Evolutionary conservation across 2,113 vertebrate genomes (phyloP).

Genomic region (Tricholaema leucomelas): DNA sequence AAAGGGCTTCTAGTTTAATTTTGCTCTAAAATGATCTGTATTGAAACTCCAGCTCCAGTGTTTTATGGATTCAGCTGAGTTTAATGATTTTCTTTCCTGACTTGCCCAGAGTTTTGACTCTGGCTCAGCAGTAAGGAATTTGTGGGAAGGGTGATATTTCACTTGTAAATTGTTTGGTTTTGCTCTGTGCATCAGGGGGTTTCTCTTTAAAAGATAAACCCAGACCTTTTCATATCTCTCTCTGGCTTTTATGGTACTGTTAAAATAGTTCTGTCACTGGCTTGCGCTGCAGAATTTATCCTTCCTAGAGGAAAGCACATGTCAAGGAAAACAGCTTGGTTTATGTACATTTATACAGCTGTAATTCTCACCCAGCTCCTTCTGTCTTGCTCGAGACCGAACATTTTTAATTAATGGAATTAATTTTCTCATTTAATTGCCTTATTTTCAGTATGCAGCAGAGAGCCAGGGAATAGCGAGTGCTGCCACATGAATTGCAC

Average conservation of each 20-base stretch:
- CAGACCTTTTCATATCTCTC: neutral
- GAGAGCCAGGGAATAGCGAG: slow-evolving; percentile 35
- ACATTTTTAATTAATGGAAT: slow-evolving; percentile 68
- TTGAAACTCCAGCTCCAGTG: neutral
- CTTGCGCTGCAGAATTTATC: neutral
- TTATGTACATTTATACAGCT: slow-evolving; percentile 40
- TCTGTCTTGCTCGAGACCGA: slow-evolving; percentile 52
- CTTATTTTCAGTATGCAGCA: slow-evolving; percentile 60
- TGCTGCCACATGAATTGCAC: slow-evolving; percentile 60
- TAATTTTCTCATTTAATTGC: slow-evolving; percentile 68
- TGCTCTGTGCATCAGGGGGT: neutral
- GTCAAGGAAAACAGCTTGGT: slow-evolving; percentile 27
- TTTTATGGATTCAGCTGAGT: slow-evolving; percentile 3
- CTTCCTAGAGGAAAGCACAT: slow-evolving; percentile 31
- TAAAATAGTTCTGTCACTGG: neutral
- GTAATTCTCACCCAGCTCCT: slow-evolving; percentile 26
- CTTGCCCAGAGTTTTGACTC: neutral
- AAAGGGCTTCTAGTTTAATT: slow-evolving; percentile 70
- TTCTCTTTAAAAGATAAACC: slow-evolving; percentile 22
- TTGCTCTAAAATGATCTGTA: slow-evolving; percentile 49
- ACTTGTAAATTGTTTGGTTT: neutral
- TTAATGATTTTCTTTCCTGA: slow-evolving; percentile 38
- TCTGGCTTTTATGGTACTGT: neutral
- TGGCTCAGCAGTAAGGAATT: slow-evolving; percentile 32
- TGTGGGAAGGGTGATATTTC: neutral